A percentile compares a stretch with the other conserved stretches of the same genome.
Evolutionary conservation across 2,113 vertebrate species (phyloP).

Genomic region (Passerina amoena): DNA sequence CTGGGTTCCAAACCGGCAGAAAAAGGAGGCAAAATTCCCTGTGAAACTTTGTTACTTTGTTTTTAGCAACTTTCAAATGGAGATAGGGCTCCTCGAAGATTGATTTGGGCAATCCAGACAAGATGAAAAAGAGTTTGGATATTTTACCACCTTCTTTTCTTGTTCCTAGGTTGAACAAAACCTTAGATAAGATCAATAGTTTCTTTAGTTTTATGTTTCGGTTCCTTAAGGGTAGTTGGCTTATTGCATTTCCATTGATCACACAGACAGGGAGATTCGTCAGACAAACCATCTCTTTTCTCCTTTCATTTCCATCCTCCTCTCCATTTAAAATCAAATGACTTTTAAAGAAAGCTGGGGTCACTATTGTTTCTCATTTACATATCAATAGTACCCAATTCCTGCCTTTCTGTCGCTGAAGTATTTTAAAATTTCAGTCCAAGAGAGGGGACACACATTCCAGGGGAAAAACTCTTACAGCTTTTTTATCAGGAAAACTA

Average conservation of each 20-base stretch:
- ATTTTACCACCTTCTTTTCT: background rate
- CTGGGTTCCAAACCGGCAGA: background rate
- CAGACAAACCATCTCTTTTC: constrained; percentile 50
- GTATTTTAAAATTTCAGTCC: background rate
- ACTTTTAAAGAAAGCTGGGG: constrained; percentile 35
- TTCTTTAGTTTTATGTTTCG: constrained; percentile 56
- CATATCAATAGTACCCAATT: constrained; percentile 33
- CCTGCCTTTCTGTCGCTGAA: background rate
- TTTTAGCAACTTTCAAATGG: background rate
- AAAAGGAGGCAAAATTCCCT: background rate
- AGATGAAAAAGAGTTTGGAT: background rate
- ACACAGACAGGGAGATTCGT: constrained; percentile 23
- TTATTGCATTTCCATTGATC: constrained; percentile 68
- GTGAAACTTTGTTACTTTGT: background rate
- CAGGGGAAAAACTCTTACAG: background rate
- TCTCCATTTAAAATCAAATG: constrained; percentile 52
- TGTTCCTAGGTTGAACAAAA: constrained; percentile 42
- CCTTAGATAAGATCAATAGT: constrained; percentile 50
- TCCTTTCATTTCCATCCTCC: background rate
- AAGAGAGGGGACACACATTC: background rate
- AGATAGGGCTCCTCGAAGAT: background rate
- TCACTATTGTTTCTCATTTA: constrained; percentile 38
- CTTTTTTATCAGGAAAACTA: background rate
- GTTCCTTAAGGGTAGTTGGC: constrained; percentile 47
- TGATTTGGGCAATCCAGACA: background rate